These are phyloP conservation scores for Nephrotoma appendiculata DNA, from an alignment of 2,888 invertebrate genomes.

Conservation along the genomic window DNA sequence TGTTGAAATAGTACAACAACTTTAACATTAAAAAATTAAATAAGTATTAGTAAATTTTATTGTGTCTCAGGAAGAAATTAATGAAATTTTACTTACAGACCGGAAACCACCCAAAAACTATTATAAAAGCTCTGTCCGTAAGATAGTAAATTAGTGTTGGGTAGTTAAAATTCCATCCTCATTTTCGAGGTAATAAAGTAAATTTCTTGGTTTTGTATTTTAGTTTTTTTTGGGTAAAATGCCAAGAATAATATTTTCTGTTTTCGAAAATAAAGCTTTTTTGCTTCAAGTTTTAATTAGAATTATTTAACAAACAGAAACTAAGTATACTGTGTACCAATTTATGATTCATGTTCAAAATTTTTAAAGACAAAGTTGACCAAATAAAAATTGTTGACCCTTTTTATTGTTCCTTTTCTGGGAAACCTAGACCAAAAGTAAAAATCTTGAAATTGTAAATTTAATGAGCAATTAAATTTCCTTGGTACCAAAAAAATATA, in stretches of 20 bases:
- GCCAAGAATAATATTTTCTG: neutral
- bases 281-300: neutral
- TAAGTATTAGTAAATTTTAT: neutral
- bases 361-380: neutral
- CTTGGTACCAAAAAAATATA: neutral
- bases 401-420: neutral
- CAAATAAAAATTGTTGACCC: neutral
- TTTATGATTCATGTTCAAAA: neutral
- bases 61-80: neutral
- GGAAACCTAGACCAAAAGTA: no score
- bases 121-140: neutral
- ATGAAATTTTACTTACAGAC: no score
- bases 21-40: neutral
- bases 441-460: neutral
- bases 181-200: neutral
- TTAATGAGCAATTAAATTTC: neutral
- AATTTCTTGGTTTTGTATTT: neutral
- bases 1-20: neutral
- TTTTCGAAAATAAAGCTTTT: neutral
- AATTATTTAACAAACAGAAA: neutral
- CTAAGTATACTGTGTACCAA: neutral
- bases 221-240: neutral
- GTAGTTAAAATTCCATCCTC: neutral
- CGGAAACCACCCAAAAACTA: no score
- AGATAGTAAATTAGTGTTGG: neutral